These are phyloP conservation scores for Sphenodon punctatus DNA, from an alignment of 2,797 vertebrate genomes.

Conservation along the genomic window DNA sequence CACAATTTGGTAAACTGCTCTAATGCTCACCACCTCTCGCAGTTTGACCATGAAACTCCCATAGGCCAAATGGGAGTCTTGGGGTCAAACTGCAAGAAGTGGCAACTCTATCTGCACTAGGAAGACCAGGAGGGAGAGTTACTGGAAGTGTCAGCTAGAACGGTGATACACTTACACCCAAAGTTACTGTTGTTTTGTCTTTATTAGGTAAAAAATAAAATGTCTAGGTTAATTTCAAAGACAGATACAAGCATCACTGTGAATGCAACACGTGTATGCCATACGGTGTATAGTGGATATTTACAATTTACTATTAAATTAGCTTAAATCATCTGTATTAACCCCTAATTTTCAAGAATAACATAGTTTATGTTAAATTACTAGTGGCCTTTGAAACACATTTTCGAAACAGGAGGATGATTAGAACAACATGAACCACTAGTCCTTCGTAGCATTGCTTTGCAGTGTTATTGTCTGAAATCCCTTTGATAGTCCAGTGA, in stretches of 20 bases:
- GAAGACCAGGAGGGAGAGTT: too few species aligned
- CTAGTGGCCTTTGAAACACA: conserved; percentile 21
- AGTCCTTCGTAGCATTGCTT: background rate
- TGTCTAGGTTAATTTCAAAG: background rate
- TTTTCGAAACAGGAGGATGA: background rate
- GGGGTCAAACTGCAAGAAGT: too few species aligned
- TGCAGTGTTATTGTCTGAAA: background rate
- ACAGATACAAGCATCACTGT: rapidly evolving
- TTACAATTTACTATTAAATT: background rate
- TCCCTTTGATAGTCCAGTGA: background rate
- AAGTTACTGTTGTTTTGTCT: conserved; percentile 20
- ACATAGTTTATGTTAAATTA: background rate
- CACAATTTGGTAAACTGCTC: too few species aligned
- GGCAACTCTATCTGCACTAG: too few species aligned
- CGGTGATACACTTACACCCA: background rate
- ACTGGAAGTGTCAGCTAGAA: background rate
- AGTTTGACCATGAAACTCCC: too few species aligned
- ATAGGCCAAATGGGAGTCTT: too few species aligned
- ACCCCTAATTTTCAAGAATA: background rate
- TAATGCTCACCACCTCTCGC: too few species aligned
- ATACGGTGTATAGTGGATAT: background rate
- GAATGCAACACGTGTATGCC: background rate
- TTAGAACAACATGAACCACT: background rate
- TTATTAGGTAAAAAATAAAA: rapidly evolving
- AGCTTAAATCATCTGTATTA: background rate